Base-by-base conservation (phyloP, 2,888 invertebrate species). In the Aspidiotus destructor region DNA sequence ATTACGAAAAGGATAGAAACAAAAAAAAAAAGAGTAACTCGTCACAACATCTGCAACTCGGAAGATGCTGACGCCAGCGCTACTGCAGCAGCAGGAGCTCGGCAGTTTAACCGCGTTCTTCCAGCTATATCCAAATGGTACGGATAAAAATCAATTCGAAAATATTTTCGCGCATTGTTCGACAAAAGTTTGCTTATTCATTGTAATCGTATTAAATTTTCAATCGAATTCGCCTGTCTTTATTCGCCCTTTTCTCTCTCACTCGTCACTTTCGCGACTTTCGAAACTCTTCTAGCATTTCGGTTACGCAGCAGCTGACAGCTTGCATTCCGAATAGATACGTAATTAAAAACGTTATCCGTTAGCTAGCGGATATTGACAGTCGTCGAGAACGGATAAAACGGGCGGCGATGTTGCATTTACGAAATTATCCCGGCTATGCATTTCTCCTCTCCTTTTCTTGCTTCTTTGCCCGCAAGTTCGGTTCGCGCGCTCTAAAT, bases 11-110 rank as follows among this genome's bases (percentile, higher is more conserved):
- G 28, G 28, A 28, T 28, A 28, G 2, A 28, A 5, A 28, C 2
- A 28, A 28, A 28, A 1, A 28, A 48, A 48, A 48, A 48, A 13
- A 13, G 48, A 11, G 48, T 13, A 48, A 48, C n/a, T 48, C 48
- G 48, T 48, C 48, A 48, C 48, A 48, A 48, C 48, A 48, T 48
- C 48, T 48, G 48, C n/a, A 48, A 48, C 48, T 13, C 48, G n/a
- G 48, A 48, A 48, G 48, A 48, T 48, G n/a, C 48, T 48, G 48
- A 11, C 48, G 48, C 48, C 48, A 28, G 28, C 28, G 28, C 28
- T 28, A 28, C 28, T 28, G 28, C 28, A 28, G 28, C 28, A 28
- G 28, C 28, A 28, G 28, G 28, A 28, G 28, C 28, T 28, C 28
- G 28, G 28, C 28, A 28, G 28, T 28, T 28, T 28, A 28, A 28